Base-by-base conservation (phyloP, 2,113 vertebrate species). In the Saguinus midas region DNA sequence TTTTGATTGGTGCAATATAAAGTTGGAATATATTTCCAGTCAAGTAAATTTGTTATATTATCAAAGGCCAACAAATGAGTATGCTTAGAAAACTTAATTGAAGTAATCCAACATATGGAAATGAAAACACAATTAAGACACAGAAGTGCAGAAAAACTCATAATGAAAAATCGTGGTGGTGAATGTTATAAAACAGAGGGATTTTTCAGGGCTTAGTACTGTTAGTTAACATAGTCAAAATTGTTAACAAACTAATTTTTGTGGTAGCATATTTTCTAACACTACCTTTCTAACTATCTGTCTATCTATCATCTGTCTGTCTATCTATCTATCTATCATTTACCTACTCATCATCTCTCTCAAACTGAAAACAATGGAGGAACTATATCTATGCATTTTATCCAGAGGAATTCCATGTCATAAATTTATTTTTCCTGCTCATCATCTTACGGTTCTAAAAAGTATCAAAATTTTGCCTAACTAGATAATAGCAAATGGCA, bases 31-130 rank as follows among this genome's bases (percentile, higher is more conserved):
- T 92, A 95, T 48, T 96, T 90, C 48, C n/a, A 95, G 14, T 32
- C 81, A 95, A 81, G 72, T 84, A 94, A 96, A 96, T 94, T 83
- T 17, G n/a, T 57, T 94, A 95, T 6, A 93, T 66, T 96, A 93
- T 81, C 89, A 35, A 75, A 97, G 37, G 6, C 70, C 52, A 86
- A 72, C 37, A 82, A 57, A 55, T 58, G 78, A 14, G 0, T 37
- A 78, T 75, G 75, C 40, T 97, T 76, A 87, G 21, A 90, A 95
- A 97, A 10, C n/a, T 86, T 98, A 97, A 97, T 72, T 97, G 37
- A 98, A 97, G 79, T 87, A 50, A 96, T 48, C 8, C 13, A 57
- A 80, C 83, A 97, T 64, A 64, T 32, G 20, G 97, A 95, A 90
- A 93, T 61, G 86, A 40, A 6, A 96, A 93, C 73, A 91, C 3